Conservation (phyloP, 1,140 invertebrate genomes). For the Pemphigus obesinymphae region DNA sequence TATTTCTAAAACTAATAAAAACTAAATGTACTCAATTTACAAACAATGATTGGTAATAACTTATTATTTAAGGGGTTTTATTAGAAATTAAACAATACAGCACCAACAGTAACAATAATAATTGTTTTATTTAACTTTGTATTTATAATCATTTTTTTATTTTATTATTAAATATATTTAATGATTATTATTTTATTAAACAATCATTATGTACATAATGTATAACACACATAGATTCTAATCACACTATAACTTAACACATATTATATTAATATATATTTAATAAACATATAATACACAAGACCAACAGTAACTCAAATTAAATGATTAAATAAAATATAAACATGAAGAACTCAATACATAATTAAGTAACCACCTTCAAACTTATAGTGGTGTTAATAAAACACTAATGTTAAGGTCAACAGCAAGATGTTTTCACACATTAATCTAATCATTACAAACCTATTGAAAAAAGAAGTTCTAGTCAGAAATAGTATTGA, state of each 20-base stretch:
- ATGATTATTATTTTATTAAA: not conserved
- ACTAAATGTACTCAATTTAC: too few relatives aligned
- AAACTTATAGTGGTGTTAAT: conserved; percentile 17
- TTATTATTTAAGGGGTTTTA: too few relatives aligned
- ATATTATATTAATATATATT: not conserved
- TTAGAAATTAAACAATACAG: too few relatives aligned
- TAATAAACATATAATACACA: not conserved
- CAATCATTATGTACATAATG: not conserved
- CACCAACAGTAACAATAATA: too few relatives aligned
- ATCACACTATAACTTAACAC: conserved; percentile 3
- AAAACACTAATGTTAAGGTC: conserved; percentile 7
- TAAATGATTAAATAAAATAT: not conserved
- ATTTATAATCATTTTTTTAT: too few relatives aligned
- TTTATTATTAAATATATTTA: too few relatives aligned
- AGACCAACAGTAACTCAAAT: not conserved
- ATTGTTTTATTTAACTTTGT: too few relatives aligned
- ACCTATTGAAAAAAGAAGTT: conserved; percentile 34
- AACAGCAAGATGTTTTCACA: conserved; percentile 19
- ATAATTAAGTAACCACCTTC: conserved; percentile 17
- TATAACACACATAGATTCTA: not conserved
- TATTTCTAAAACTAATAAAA: too few relatives aligned
- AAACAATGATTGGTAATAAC: too few relatives aligned
- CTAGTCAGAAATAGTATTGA: conserved; percentile 64
- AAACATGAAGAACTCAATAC: not conserved
- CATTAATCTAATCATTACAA: conserved; percentile 22